These are phyloP conservation scores for Drosophila neonasuta DNA, from an alignment of 2,888 invertebrate species.

Conservation along the genomic window DNA sequence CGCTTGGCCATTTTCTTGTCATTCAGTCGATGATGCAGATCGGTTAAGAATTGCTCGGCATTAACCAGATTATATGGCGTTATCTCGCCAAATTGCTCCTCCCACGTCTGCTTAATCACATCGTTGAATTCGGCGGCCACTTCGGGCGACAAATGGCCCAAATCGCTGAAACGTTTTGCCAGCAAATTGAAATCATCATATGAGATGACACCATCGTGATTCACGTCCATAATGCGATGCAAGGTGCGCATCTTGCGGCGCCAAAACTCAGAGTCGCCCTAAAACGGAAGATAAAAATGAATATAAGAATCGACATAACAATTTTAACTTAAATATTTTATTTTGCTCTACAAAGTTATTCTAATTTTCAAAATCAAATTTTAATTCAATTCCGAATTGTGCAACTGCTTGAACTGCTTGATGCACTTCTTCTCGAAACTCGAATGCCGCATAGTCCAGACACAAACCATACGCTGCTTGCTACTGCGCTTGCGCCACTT, in stretches of 20 bases:
- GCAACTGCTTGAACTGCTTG: conserved; percentile 20
- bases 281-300: neutral
- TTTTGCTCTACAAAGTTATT: no score
- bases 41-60: conserved; percentile 90
- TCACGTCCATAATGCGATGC: conserved; percentile 91
- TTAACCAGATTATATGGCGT: conserved; percentile 91
- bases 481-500: conserved; percentile 36
- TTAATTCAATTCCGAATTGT: conserved; percentile 8
- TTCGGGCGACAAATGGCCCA: conserved; percentile 88
- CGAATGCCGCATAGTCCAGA: conserved; percentile 7
- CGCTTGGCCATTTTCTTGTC: conserved; percentile 89
- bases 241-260: conserved; percentile 92
- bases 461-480: conserved; percentile 12
- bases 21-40: conserved; percentile 91
- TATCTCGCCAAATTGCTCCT: conserved; percentile 91
- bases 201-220: conserved; percentile 92
- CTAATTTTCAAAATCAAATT: neutral
- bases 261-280: conserved; percentile 87
- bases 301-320: no score
- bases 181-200: conserved; percentile 91
- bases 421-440: neutral
- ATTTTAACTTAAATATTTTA: no score
- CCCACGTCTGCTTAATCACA: conserved; percentile 91
- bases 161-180: conserved; percentile 88
- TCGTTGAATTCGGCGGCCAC: conserved; percentile 87